phyloP scores from a whole-genome alignment of 2,797 vertebrate species.

The Caiman crocodilus region DNA sequence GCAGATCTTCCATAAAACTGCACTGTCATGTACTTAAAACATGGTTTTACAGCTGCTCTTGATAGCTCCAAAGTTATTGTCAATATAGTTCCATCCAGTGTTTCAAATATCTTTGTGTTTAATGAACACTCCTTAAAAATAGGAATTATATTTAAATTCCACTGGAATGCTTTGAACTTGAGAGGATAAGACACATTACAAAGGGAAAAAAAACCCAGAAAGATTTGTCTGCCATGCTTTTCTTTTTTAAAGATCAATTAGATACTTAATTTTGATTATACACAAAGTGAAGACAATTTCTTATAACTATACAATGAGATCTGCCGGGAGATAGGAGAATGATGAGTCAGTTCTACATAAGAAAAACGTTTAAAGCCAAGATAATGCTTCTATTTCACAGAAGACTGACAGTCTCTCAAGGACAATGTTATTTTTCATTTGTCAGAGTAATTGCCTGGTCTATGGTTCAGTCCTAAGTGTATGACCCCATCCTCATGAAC shows the following conservation, averaged over 20 bases:
- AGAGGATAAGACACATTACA: slow-evolving; percentile 68
- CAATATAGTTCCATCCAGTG: slow-evolving; percentile 15
- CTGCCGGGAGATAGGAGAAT: slow-evolving; percentile 24
- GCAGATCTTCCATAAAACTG: slow-evolving; percentile 40
- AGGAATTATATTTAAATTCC: slow-evolving; percentile 65
- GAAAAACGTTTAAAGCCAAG: neutral
- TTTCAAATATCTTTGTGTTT: slow-evolving; percentile 54
- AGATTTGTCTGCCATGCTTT: slow-evolving; percentile 50
- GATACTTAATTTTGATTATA: slow-evolving; percentile 57
- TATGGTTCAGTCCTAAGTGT: slow-evolving; percentile 11
- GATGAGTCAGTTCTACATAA: slow-evolving; percentile 33
- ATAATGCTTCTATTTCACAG: neutral
- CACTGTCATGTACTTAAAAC: neutral
- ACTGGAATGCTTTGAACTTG: slow-evolving; percentile 67
- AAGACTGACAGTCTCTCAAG: slow-evolving; percentile 11
- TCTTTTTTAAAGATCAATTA: slow-evolving; percentile 60
- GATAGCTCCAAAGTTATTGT: slow-evolving; percentile 41
- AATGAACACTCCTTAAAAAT: slow-evolving; percentile 52
- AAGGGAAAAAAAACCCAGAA: slow-evolving; percentile 3
- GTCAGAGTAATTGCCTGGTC: neutral
- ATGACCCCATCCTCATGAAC: neutral
- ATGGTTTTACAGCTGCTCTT: slow-evolving; percentile 46
- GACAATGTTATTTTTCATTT: neutral
- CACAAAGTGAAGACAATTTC: slow-evolving; percentile 57
- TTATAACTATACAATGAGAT: slow-evolving; percentile 60